Percentiles rank a stretch among this genome's conserved stretches.
These are phyloP conservation scores for Mirza zaza DNA, from an alignment of 2,113 vertebrate genomes.

Conservation along the genomic window DNA sequence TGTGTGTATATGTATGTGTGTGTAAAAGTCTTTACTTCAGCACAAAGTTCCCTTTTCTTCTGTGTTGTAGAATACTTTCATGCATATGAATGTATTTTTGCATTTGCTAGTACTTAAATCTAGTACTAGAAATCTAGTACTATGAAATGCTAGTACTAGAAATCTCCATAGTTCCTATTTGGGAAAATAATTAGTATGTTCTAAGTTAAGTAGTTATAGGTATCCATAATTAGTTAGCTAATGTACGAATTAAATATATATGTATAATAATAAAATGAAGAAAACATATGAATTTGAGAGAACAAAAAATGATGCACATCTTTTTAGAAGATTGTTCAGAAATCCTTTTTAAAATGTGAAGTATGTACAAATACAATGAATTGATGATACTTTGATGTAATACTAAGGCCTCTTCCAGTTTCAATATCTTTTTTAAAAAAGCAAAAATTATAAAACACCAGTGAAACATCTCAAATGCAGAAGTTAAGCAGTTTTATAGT, in stretches of 20 bases:
- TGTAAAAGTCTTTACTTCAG: background rate
- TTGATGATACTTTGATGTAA: background rate
- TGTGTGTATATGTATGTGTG: background rate
- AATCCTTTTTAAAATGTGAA: background rate
- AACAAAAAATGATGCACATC: background rate
- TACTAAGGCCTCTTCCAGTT: background rate
- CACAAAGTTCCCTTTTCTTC: background rate
- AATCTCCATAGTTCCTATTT: background rate
- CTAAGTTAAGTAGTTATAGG: background rate
- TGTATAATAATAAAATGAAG: background rate
- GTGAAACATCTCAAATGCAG: background rate
- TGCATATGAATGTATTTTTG: background rate
- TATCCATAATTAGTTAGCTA: background rate
- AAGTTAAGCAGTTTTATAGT: background rate
- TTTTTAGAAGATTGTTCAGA: background rate
- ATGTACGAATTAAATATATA: background rate
- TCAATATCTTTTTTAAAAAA: background rate
- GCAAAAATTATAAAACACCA: background rate
- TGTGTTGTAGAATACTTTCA: background rate
- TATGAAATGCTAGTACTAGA: no score
- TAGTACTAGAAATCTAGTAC: no score
- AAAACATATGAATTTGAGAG: background rate
- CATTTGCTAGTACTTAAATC: background rate
- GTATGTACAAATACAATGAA: background rate
- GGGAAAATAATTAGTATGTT: background rate